Evolutionary conservation across 2,888 invertebrate genomes (phyloP).

Genomic region (Philaethria dido): DNA sequence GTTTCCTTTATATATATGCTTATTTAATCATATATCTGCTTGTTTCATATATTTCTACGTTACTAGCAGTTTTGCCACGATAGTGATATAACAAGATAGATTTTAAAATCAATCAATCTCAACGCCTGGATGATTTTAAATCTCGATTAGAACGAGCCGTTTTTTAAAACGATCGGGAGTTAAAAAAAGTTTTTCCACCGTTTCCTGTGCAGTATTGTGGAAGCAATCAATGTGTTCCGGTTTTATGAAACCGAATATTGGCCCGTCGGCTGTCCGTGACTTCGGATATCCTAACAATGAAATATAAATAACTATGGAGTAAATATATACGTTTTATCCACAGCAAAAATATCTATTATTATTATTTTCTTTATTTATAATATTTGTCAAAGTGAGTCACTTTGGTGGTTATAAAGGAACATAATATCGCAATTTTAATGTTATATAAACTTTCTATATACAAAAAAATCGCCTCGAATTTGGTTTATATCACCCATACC

Average conservation of each 20-base stretch:
- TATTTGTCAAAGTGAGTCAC: too few species aligned
- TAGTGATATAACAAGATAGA: slow-evolving; percentile 19
- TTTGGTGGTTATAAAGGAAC: too few species aligned
- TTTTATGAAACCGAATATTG: slow-evolving; percentile 25
- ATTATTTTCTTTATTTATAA: too few species aligned
- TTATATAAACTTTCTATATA: too few species aligned
- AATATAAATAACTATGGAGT: not conserved
- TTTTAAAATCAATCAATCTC: slow-evolving; percentile 38
- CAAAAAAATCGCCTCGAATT: too few species aligned
- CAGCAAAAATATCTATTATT: too few species aligned
- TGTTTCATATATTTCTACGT: not conserved
- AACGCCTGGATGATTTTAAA: slow-evolving; percentile 37
- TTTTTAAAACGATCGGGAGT: slow-evolving; percentile 18
- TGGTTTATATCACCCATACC: too few species aligned
- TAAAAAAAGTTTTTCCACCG: slow-evolving; percentile 37
- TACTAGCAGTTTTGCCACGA: not conserved
- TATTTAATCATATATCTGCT: too few species aligned
- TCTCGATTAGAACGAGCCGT: slow-evolving; percentile 36
- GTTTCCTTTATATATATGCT: too few species aligned
- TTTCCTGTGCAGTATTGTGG: slow-evolving; percentile 38
- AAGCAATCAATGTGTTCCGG: slow-evolving; percentile 40
- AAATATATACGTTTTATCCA: not conserved
- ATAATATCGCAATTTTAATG: too few species aligned
- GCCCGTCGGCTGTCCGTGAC: slow-evolving; percentile 12
- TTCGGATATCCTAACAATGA: not conserved